Evolutionary conservation across 2,797 vertebrate genomes (phyloP).

Genomic region (Enteromius anoplus): DNA sequence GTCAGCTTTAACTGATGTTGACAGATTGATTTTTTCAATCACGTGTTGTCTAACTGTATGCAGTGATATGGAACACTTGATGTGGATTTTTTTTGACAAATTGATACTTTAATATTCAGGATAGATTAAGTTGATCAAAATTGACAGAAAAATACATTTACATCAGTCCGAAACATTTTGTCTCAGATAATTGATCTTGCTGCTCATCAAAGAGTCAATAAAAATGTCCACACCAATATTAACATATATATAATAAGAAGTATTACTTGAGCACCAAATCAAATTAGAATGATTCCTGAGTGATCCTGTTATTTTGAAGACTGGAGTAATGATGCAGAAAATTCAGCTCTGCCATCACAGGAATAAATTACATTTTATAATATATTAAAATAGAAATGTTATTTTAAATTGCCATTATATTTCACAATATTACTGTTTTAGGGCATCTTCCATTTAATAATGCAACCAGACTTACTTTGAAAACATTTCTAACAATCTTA

Average conservation of each 20-base stretch:
- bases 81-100: neutral
- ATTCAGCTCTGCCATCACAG: neutral
- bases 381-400: neutral
- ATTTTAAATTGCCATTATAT: neutral
- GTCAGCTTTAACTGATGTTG: neutral
- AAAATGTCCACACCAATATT: neutral
- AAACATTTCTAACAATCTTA: neutral
- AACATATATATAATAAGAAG: neutral
- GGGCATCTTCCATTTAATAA: neutral
- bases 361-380: neutral
- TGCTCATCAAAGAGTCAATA: neutral
- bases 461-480: neutral
- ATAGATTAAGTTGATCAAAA: neutral
- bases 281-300: neutral
- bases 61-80: constrained; percentile 8
- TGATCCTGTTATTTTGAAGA: neutral
- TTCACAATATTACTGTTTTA: neutral
- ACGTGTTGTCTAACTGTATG: neutral
- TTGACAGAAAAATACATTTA: neutral
- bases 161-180: neutral
- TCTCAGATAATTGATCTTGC: neutral
- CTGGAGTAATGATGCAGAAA: neutral
- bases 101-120: neutral
- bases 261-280: neutral
- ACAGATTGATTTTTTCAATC: neutral